These are phyloP conservation scores for Leptobrachium ailaonicum DNA, from an alignment of 2,113 vertebrate species.

Conservation along the genomic window DNA sequence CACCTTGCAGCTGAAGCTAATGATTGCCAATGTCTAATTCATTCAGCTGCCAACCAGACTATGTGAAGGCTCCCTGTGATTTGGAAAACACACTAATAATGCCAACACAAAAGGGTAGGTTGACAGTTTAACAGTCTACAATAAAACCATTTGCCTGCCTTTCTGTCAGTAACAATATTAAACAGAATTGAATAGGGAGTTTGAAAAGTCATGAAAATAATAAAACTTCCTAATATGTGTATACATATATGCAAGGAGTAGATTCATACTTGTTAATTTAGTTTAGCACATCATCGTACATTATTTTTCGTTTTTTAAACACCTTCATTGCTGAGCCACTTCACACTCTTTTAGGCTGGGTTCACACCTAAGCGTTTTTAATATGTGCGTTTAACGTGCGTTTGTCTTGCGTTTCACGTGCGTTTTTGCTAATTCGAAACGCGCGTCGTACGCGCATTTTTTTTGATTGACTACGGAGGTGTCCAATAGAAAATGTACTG, in stretches of 20 bases:
- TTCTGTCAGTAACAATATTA: not conserved
- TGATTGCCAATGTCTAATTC: slow-evolving; percentile 1
- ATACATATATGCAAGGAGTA: not conserved
- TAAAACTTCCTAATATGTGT: not conserved
- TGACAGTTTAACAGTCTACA: not conserved
- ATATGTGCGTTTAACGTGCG: too few species aligned
- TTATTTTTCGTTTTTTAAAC: too few species aligned
- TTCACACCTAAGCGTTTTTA: too few species aligned
- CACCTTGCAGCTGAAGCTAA: slow-evolving; percentile 6
- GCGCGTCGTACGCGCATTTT: too few species aligned
- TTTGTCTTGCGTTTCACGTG: too few species aligned
- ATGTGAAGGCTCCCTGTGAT: slow-evolving; percentile 1
- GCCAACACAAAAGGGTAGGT: not conserved
- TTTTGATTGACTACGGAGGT: too few species aligned
- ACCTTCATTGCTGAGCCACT: too few species aligned
- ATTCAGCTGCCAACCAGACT: slow-evolving; percentile 10
- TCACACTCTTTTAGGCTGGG: too few species aligned
- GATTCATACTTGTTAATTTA: not conserved
- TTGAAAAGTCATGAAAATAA: not conserved
- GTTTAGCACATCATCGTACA: too few species aligned
- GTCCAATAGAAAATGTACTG: too few species aligned
- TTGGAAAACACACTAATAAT: slow-evolving; percentile 11
- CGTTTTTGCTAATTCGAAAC: too few species aligned
- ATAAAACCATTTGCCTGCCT: not conserved
- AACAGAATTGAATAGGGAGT: not conserved